Evolutionary conservation across 1,140 invertebrate species (phyloP), one percentile per base, ranked within the genome.

Genomic region (Geopemphigus sp.): DNA sequence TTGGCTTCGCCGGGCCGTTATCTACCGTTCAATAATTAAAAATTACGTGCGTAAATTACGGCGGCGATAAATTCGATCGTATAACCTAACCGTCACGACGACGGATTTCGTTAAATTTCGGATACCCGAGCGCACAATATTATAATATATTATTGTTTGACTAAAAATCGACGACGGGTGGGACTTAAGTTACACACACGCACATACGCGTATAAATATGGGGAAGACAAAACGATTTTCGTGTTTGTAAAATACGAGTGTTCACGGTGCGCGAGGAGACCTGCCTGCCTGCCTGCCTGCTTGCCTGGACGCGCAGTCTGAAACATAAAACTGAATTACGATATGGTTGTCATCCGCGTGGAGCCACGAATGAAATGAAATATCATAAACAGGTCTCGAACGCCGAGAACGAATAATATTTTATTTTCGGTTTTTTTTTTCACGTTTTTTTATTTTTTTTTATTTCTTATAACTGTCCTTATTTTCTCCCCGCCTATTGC

Each of bases 271-370:
- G n/a, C n/a, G n/a, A 56, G 26, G 66, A 74, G n/a, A 11, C 11
- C 47, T 12, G 29, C n/a, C n/a, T n/a, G n/a, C n/a, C n/a, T n/a
- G n/a, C n/a, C n/a, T n/a, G 56, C 5, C 17, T 24, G 54, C 56
- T n/a, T n/a, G 50, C 56, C 26, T 12, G 14, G 8, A 12, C 47
- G 45, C 14, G 32, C 63, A 32, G 72, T 76, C 29, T 39, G 56
- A 76, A 59, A 76, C 73, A 78, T 63, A 78, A 78, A 78, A 78
- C 74, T 50, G 74, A 78, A 78, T 78, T 78, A 78, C 74, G 74
- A 78, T 50, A 47, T 29, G 57, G 74, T 78, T 29, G 57, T 61
- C 57, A 47, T 76, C 74, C 72, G 32, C 72, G 29, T 56, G 29
- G 53, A 74, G 54, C 54, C 39, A 61, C 39, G 57, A 14, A 78